Evolutionary conservation across 2,888 invertebrate genomes (phyloP).

Genomic region (Platerodrilus igneus): DNA sequence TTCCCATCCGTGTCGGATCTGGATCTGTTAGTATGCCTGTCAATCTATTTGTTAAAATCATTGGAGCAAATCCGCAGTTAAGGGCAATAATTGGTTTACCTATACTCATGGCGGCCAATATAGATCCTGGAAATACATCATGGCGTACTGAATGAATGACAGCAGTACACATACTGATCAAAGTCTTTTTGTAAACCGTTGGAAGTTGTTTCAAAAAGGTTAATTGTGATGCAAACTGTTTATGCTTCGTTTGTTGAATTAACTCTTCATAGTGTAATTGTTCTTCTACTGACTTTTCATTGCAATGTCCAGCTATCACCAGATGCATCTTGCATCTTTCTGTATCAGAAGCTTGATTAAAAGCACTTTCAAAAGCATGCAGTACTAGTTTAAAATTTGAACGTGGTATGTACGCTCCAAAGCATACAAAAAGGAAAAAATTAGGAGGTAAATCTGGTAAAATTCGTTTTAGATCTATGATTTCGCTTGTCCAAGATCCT

Average conservation of each 20-base stretch:
- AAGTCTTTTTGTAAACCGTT: conserved; percentile 39
- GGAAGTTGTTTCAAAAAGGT: conserved; percentile 41
- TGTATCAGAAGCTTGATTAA: conserved; percentile 34
- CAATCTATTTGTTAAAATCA: conserved; percentile 36
- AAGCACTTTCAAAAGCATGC: conserved; percentile 39
- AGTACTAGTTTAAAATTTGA: conserved; percentile 41
- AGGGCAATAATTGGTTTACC: conserved; percentile 41
- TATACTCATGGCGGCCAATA: conserved; percentile 39
- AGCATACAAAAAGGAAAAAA: conserved; percentile 37
- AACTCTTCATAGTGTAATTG: conserved; percentile 38
- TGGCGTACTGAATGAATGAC: conserved; percentile 40
- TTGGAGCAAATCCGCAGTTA: conserved; percentile 39
- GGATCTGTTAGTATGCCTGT: conserved; percentile 41
- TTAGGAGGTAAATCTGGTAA: conserved; percentile 39
- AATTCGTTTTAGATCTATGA: conserved; percentile 37
- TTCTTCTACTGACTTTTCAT: conserved; percentile 30
- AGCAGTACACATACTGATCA: conserved; percentile 38
- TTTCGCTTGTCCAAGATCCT: conserved; percentile 38
- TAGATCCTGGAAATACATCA: conserved; percentile 38
- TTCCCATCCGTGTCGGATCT: conserved; percentile 36
- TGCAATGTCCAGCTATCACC: conserved; percentile 40
- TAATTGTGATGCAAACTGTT: conserved; percentile 38
- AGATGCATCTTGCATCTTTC: conserved; percentile 38
- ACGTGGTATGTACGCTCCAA: conserved; percentile 38
- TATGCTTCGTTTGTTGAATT: conserved; percentile 34